Evolutionary conservation across 2,888 invertebrate species (phyloP), one percentile per base, ranked within the genome.

Genomic region (Deroplatys truncata): DNA sequence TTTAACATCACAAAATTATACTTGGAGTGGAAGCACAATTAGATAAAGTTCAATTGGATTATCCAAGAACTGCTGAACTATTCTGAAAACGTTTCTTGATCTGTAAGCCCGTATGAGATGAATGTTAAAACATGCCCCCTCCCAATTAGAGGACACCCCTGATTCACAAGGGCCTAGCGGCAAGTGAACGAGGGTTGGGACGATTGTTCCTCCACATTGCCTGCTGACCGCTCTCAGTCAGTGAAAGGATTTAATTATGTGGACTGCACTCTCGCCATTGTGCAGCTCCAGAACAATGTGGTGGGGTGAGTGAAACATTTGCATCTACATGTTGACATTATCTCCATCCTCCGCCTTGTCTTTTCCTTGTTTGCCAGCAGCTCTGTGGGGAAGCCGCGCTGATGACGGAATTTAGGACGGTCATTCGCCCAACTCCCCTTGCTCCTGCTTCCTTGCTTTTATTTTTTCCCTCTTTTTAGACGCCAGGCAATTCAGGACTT

Each of bases 271-370:
- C 56, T 72, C 56, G 20, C 56, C 56, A 72, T 72, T 72, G 56
- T 72, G 20, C 56, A 72, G 56, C 56, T 72, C 0, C 56, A 72
- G 56, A 72, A 72, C 56, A 72, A 72, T 72, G 56, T 5, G 56
- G 56, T 16, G 20, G 56, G 56, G 56, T 72, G 87, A 35, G 83
- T 87, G 35, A 87, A 49, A 87, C 87, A 87, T 87, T 87, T 87
- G 87, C 87, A 87, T 87, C 83, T 87, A 87, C 87, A 87, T 87
- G 87, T 83, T 87, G 87, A 87, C 87, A 87, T 87, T 87, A 87
- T 87, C 87, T 87, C 28, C 83, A 87, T 82, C 83, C 87, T 83
- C 87, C 56, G 3, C 56, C 56, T 72, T 72, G 56, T 72, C 56
- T 72, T 72, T 72, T 72, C 56, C 56, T 72, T 72, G 56, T 72